These are phyloP conservation scores for Daubentonia madagascariensis DNA, from an alignment of 2,113 vertebrate genomes.

Conservation along the genomic window DNA sequence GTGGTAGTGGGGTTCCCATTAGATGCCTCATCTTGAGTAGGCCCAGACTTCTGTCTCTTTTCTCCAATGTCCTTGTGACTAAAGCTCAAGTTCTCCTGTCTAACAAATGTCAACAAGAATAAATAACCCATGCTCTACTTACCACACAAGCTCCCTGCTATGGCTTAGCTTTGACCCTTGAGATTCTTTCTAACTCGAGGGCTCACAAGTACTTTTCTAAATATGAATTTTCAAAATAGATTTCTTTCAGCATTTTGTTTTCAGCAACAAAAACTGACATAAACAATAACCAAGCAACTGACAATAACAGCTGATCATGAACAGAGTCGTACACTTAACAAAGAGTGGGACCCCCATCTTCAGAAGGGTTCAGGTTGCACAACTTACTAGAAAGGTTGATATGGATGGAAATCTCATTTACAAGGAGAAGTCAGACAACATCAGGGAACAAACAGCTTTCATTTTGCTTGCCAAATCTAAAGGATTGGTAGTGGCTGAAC, in stretches of 20 bases:
- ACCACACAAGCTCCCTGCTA: background rate
- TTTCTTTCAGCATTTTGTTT: constrained; percentile 1
- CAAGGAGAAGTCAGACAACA: background rate
- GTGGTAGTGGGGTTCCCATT: background rate
- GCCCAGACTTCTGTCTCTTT: background rate
- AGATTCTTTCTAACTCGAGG: constrained; percentile 7
- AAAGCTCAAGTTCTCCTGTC: background rate
- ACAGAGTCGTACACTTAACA: background rate
- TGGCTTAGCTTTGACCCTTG: background rate
- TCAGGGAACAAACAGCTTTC: background rate
- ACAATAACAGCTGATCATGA: background rate
- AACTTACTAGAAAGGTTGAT: background rate
- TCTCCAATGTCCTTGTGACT: background rate
- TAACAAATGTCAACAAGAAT: background rate
- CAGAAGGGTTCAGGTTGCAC: background rate
- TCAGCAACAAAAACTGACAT: background rate
- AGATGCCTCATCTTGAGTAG: background rate
- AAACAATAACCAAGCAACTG: background rate
- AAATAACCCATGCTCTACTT: background rate
- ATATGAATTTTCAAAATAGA: background rate
- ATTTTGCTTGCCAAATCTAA: background rate
- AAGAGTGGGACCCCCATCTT: background rate
- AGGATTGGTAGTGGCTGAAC: background rate
- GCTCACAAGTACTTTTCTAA: background rate
- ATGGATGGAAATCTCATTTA: background rate